Base-by-base conservation (phyloP, 30 jellyfish, hydroid and myxozoan species). In the Hydractinia symbiolongicarpus region DNA sequence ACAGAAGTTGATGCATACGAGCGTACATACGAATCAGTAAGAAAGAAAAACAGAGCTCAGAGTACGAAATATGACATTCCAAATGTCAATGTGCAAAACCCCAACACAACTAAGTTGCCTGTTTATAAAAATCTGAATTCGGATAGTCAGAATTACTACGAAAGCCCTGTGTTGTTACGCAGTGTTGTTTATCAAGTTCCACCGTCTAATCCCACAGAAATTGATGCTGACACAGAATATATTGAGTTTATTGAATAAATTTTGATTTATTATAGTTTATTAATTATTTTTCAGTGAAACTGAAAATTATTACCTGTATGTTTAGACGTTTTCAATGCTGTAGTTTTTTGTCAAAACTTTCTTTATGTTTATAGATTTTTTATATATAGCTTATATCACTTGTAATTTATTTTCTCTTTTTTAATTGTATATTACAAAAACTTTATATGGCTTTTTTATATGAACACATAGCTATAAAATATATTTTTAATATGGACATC, bases 191-290 rank as follows among this genome's bases (percentile, higher is more conserved):
- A 64, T 51, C 74, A 64, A 64, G 74, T 64, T 6, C 74, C 74
- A 6, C 19, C 19, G 9, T 64, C 9, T 13, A 64, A 64, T 51
- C 74, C 74, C 8, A 64, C 74, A 64, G 17, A 51, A 6, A 64
- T 64, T 64, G 74, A 64, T 64, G 74, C 19, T n/a, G 74, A 64
- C 9, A 51, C 19, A 7, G 52, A 64, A n/a, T 64, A 64, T 64
- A 51, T 64, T 7, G 74, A 64, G 40, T 64, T 64, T 13, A 44
- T n/a, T 13, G 74, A 64, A 64, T 64, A 13, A 64, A 6, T n/a
- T n/a, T 51, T 64, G 9, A 13, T 6, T 7, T 6, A 9, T 64
- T 64, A 6, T 6, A 13, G 7, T 7, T 51, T 64, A 7, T 44
- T 6, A 4, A 64, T 6, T 64, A 13, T n/a, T 64, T 6, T 64